Evolutionary conservation across 2,888 invertebrate genomes (phyloP).

Genomic region (Agonopterix arenella): DNA sequence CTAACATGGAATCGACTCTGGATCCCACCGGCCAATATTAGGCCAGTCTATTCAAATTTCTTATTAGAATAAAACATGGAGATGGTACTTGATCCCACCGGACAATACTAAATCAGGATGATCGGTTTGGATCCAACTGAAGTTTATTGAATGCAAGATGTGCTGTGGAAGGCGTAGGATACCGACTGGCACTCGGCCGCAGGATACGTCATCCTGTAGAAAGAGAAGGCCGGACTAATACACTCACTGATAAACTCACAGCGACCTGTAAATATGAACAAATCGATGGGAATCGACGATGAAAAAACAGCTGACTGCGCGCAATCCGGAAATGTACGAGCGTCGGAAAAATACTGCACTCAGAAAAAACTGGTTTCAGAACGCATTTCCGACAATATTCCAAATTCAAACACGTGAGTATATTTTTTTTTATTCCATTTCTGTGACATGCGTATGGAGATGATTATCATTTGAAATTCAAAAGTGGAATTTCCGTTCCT

Average conservation of each 20-base stretch:
- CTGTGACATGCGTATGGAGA: constrained; percentile 5
- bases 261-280: constrained; percentile 60
- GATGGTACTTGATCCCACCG: constrained; percentile 58
- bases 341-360: constrained; percentile 4
- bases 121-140: constrained; percentile 66
- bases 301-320: constrained; percentile 66
- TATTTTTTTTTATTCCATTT: constrained; percentile 14
- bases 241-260: constrained; percentile 38
- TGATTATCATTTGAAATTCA: constrained; percentile 15
- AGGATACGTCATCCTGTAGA: constrained; percentile 68
- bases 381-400: constrained; percentile 18
- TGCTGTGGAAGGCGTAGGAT: constrained; percentile 68
- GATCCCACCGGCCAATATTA: constrained; percentile 65
- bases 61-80: constrained; percentile 38
- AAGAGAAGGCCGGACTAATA: constrained; percentile 53
- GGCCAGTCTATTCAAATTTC: constrained; percentile 15
- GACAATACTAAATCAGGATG: constrained; percentile 54
- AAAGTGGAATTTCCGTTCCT: constrained; percentile 11
- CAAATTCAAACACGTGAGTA: constrained; percentile 43
- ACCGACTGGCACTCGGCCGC: constrained; percentile 57
- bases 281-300: constrained; percentile 49
- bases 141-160: constrained; percentile 65
- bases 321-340: constrained; percentile 45
- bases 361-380: constrained; percentile 17
- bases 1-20: constrained; percentile 53